Percentiles rank a stretch among this genome's conserved stretches.
Evolutionary conservation across 2,888 invertebrate species (phyloP).

Genomic region (Cybosia mesomella): DNA sequence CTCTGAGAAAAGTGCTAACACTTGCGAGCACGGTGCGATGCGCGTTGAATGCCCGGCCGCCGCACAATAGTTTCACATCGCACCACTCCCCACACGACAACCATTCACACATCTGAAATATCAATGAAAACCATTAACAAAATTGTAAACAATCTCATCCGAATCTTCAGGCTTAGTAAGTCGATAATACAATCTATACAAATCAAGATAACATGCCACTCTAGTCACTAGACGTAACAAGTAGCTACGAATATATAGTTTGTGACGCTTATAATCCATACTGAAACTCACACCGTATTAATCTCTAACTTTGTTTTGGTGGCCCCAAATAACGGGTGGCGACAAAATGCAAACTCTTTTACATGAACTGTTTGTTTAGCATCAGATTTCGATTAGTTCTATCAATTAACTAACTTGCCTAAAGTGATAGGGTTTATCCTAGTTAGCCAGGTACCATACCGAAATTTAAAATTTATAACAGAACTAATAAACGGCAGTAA

Average conservation of each 20-base stretch:
- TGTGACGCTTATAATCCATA: neutral
- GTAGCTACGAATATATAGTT: neutral
- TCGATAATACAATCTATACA: neutral
- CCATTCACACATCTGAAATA: conserved; percentile 79
- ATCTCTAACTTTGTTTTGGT: neutral
- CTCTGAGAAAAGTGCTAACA: conserved; percentile 89
- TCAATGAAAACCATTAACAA: conserved; percentile 33
- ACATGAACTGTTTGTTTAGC: neutral
- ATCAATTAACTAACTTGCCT: neutral
- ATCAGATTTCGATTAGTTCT: neutral
- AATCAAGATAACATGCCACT: neutral
- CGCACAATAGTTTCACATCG: conserved; percentile 89
- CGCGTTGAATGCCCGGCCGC: conserved; percentile 88
- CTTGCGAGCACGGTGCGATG: conserved; percentile 90
- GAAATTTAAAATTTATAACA: conserved; percentile 13
- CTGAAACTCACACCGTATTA: neutral
- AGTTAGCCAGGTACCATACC: neutral
- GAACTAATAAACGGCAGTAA: conserved; percentile 17
- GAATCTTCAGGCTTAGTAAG: neutral
- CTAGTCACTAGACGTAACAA: neutral
- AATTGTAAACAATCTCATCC: conserved; percentile 9
- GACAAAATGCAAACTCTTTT: neutral
- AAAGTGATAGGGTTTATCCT: neutral
- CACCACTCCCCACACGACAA: conserved; percentile 78
- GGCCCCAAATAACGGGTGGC: neutral